Conservation (phyloP, 2,888 invertebrate genomes). For the Myathropa florea region DNA sequence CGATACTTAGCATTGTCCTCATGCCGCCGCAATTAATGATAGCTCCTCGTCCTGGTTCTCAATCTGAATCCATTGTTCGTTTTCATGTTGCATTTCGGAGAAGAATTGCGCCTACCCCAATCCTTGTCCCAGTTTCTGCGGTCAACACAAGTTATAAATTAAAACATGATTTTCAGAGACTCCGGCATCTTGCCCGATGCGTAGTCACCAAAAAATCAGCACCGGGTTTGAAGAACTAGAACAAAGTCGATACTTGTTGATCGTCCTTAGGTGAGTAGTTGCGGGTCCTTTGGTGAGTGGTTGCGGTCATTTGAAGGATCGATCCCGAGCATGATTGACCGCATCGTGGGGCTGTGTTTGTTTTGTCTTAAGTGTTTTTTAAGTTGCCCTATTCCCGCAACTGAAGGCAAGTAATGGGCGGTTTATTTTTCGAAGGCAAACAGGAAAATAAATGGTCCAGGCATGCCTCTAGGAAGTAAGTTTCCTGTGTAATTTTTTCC, state of each 20-base stretch:
- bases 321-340: neutral
- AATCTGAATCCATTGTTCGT: neutral
- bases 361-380: neutral
- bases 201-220: neutral
- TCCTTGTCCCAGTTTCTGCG: neutral
- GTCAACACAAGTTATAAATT: neutral
- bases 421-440: neutral
- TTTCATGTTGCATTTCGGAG: neutral
- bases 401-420: neutral
- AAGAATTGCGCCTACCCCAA: neutral
- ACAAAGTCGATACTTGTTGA: neutral
- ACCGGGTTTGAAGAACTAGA: neutral
- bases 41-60: neutral
- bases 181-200: too few relatives aligned
- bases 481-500: conserved; percentile 65
- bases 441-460: neutral
- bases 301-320: neutral
- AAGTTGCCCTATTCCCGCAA: neutral
- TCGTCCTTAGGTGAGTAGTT: too few relatives aligned
- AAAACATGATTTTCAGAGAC: neutral
- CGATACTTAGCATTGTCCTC: neutral
- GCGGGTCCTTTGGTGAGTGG: neutral
- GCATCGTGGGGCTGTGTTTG: neutral
- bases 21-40: neutral
- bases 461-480: conserved; percentile 28